Percentiles rank a stretch among this genome's conserved stretches.
phyloP scores from a whole-genome alignment of 2,888 invertebrate species.

The Diarsia mendica region DNA sequence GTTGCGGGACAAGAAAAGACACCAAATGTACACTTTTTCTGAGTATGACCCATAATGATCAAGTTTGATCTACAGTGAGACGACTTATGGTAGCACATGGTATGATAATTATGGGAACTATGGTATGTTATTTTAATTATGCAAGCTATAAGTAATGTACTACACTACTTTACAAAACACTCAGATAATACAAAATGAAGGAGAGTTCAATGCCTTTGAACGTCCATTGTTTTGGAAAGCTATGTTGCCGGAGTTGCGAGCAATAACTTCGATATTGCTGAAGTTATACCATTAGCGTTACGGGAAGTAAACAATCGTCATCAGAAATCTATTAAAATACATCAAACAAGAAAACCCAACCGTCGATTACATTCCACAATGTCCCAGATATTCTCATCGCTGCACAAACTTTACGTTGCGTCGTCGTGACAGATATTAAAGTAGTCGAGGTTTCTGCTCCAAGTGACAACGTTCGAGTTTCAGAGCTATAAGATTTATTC shows the following conservation, averaged over 20 bases:
- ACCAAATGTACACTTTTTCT: too few species aligned
- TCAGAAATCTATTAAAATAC: neutral
- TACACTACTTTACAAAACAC: too few species aligned
- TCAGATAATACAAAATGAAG: too few species aligned
- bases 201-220: neutral
- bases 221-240: neutral
- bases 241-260: neutral
- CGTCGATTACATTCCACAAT: neutral
- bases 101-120: neutral
- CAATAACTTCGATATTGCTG: neutral
- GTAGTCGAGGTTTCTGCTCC: constrained; percentile 53
- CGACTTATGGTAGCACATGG: neutral
- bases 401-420: constrained; percentile 23
- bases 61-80: neutral
- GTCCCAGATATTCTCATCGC: constrained; percentile 13
- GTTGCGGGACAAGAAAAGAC: too few species aligned
- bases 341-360: constrained; percentile 9
- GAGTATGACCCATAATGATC: too few species aligned
- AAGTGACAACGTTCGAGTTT: constrained; percentile 58
- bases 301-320: neutral
- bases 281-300: neutral
- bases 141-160: too few species aligned
- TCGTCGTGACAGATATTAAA: constrained; percentile 37
- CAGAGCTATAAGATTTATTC: constrained; percentile 58
- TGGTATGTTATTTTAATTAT: neutral